Conservation (phyloP, 2,113 vertebrate genomes). For the Ciconia boyciana region DNA sequence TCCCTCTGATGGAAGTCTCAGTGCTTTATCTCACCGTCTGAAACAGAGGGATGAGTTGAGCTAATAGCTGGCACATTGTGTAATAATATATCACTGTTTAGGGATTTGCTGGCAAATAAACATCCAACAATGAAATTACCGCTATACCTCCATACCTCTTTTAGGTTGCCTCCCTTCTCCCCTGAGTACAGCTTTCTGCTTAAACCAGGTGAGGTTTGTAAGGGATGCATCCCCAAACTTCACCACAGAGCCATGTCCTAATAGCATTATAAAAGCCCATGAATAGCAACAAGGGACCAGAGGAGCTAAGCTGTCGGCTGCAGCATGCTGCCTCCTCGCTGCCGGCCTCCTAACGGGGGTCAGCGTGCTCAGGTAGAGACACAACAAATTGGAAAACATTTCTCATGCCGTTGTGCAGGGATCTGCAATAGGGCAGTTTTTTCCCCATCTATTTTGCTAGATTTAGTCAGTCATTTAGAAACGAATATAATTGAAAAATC, state of each 20-base stretch:
- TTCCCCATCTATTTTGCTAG: neutral
- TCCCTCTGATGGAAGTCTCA: neutral
- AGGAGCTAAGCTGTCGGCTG: neutral
- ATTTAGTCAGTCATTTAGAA: neutral
- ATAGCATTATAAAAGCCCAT: neutral
- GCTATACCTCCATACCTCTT: neutral
- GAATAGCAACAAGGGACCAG: neutral
- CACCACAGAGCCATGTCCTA: rapidly evolving
- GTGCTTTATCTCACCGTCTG: neutral
- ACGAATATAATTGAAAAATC: neutral
- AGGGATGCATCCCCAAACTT: rapidly evolving
- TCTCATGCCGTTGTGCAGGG: neutral
- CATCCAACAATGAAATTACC: neutral
- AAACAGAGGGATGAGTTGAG: neutral
- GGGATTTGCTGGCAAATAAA: neutral
- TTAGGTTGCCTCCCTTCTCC: neutral
- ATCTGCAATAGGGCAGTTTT: neutral
- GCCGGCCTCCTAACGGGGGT: rapidly evolving
- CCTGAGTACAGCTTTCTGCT: neutral
- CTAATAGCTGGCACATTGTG: neutral
- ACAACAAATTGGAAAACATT: neutral
- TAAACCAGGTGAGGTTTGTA: neutral
- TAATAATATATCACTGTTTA: neutral
- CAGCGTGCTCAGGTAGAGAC: neutral
- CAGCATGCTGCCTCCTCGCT: neutral